phyloP scores from a whole-genome alignment of 2,113 vertebrate species.

The Sylvia atricapilla region DNA sequence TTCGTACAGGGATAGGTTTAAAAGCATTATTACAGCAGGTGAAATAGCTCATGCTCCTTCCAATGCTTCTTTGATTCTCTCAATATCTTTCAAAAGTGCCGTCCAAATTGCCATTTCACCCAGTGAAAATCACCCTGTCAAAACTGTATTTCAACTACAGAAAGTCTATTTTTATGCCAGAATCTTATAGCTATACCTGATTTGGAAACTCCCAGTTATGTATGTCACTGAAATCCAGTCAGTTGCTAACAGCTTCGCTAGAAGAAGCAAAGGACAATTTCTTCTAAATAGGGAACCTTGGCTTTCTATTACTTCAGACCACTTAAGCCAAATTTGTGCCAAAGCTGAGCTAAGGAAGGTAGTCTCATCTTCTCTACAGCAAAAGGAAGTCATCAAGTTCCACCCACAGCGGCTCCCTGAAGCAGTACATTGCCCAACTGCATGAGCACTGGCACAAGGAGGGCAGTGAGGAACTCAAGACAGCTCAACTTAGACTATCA shows the following conservation, averaged over 20 bases:
- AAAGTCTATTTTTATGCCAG: not conserved
- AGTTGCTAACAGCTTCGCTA: not conserved
- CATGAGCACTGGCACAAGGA: not conserved
- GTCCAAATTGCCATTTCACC: not conserved
- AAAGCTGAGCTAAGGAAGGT: not conserved
- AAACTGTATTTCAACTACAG: not conserved
- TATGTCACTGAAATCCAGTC: not conserved
- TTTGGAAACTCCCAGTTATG: not conserved
- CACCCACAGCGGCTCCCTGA: not conserved
- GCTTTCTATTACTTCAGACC: not conserved
- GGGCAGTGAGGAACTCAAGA: not conserved
- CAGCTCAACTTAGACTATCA: not conserved
- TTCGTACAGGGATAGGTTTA: not conserved
- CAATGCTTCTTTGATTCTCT: not conserved
- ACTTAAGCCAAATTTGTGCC: not conserved
- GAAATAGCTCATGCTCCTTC: not conserved
- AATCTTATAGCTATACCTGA: not conserved
- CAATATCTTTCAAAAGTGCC: not conserved
- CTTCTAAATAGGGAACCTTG: not conserved
- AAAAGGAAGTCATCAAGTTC: not conserved
- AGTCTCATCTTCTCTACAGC: not conserved
- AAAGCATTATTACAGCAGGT: not conserved
- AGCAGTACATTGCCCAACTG: not conserved
- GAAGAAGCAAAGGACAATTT: not conserved
- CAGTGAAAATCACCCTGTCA: not conserved